Base-by-base conservation (phyloP, 2,113 vertebrate species). In the Osmerus mordax region DNA sequence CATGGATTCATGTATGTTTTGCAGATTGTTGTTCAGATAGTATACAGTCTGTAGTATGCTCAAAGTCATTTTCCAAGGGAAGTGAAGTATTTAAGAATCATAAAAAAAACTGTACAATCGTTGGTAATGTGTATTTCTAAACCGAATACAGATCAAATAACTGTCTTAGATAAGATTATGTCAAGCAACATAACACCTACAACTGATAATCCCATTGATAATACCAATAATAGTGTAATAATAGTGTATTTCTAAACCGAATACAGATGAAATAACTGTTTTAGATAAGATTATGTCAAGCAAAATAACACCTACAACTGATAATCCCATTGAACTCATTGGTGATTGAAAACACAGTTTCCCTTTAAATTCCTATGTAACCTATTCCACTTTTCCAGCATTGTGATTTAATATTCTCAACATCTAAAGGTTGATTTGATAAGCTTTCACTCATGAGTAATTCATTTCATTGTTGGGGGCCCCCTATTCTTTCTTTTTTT, bases 391-490 rank as follows among this genome's bases (percentile, higher is more conserved):
- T 85, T 78, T 82, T 80, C 75, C 71, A 78, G 73, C 55, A 19
- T 69, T 73, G 67, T 76, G 73, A 88, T 88, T 87, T 86, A 83
- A 87, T 86, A 90, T 86, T 82, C 83, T 52, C 69, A 47, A 83
- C 86, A 74, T 86, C 78, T 83, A 68, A 83, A 85, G 77, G 81
- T 69, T 82, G 79, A 87, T 90, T 80, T 87, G 86, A 90, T 87
- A 87, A 86, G 84, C 83, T 82, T 88, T 87, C 79, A 87, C 84
- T 89, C 86, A 74, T 83, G 86, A 89, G 78, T 88, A 87, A 90
- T 84, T 87, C 72, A 84, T 86, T 87, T 88, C 82, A 87, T 87
- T 88, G 84, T 87, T 82, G 82, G 80, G 77, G 71, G 77, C 82
- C 70, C 68, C 73, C 53, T 83, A 80, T 83, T 76, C 75, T 83